These are phyloP conservation scores for Aix galericulata DNA, from an alignment of 2,113 vertebrate genomes.

Conservation along the genomic window DNA sequence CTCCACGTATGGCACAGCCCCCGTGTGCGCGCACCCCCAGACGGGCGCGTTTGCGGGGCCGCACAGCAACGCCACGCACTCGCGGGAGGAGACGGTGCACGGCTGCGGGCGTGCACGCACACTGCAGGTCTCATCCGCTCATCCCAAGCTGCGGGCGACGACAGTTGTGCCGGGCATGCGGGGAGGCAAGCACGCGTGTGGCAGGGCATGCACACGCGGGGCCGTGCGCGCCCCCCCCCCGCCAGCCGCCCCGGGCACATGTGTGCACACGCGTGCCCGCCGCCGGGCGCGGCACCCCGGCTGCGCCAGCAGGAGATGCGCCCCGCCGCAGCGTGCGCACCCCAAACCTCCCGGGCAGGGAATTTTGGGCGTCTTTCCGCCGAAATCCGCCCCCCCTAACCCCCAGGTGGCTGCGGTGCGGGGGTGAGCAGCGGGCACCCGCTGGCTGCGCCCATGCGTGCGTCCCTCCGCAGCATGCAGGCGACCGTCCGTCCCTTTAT, in stretches of 20 bases:
- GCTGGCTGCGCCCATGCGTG: not conserved
- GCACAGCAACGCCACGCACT: rapidly evolving
- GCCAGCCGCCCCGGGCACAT: slow-evolving; percentile 2
- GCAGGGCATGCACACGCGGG: not conserved
- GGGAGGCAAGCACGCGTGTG: not conserved
- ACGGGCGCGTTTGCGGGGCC: not conserved
- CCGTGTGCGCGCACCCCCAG: not conserved
- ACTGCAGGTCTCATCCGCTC: not conserved
- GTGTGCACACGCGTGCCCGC: not conserved
- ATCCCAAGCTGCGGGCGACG: not conserved
- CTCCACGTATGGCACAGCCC: not conserved
- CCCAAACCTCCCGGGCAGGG: not conserved
- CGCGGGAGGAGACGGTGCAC: not conserved
- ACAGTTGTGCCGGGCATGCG: not conserved
- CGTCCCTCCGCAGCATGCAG: not conserved
- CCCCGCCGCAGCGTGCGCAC: not conserved
- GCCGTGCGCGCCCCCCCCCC: not conserved
- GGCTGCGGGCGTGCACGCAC: not conserved
- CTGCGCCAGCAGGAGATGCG: not conserved
- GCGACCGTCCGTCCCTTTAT: not conserved
- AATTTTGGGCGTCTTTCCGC: not conserved
- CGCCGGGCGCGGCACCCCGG: not conserved
- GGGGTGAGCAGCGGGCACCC: not conserved
- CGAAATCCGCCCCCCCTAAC: not conserved
- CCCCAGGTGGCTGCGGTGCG: not conserved